phyloP scores from a whole-genome alignment of 64 coral and sea anemone genomes.

The Pachyseris speciosa region DNA sequence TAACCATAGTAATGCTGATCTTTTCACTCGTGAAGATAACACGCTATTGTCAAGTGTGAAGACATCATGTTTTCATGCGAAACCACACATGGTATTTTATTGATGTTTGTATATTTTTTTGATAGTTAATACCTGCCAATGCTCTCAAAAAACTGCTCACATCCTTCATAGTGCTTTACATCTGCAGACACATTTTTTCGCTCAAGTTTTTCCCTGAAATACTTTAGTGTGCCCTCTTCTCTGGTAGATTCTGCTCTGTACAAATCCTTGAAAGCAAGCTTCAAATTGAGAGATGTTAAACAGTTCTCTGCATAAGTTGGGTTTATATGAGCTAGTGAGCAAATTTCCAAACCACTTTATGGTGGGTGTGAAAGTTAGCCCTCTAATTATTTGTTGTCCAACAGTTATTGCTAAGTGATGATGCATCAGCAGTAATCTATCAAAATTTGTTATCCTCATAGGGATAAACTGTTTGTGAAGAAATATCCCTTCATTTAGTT shows the following conservation, averaged over 20 bases:
- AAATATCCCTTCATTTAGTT: neutral
- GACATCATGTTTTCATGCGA: neutral
- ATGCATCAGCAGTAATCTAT: neutral
- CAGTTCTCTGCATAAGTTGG: neutral
- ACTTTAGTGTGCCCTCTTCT: neutral
- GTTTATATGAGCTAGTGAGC: neutral
- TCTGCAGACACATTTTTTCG: neutral
- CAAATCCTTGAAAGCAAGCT: neutral
- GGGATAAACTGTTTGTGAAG: neutral
- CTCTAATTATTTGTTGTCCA: neutral
- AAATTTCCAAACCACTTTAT: neutral
- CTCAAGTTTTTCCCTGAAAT: neutral
- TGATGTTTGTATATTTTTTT: neutral
- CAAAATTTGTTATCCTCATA: neutral
- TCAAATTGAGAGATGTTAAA: neutral
- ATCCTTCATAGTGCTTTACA: neutral
- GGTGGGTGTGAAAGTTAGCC: neutral
- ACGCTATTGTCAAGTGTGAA: neutral
- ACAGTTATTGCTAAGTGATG: neutral
- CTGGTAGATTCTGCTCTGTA: neutral
- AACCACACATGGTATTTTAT: neutral
- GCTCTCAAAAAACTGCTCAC: conserved; percentile 5
- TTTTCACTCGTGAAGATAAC: neutral
- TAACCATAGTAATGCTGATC: neutral
- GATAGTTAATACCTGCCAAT: neutral